Evolutionary conservation across 1,140 invertebrate genomes (phyloP).

Genomic region (Philopotamus ludificatus): DNA sequence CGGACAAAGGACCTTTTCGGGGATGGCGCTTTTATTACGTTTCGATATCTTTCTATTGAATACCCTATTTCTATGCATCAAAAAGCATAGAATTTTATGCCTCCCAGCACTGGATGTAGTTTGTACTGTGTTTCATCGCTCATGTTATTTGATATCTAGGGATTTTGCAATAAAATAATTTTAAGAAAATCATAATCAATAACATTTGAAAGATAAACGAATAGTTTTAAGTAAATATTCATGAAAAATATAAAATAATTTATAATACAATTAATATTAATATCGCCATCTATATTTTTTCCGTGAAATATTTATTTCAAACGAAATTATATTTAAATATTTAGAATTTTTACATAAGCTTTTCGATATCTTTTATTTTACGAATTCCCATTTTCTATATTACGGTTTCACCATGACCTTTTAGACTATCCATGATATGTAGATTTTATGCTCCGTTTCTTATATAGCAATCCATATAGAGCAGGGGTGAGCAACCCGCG

Average conservation of each 20-base stretch:
- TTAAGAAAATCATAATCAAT: too few relatives aligned
- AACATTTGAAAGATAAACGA: too few relatives aligned
- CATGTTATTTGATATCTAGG: not conserved
- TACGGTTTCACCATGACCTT: constrained; percentile 14
- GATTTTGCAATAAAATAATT: too few relatives aligned
- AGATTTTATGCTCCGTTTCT: constrained; percentile 31
- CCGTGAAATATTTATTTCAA: not conserved
- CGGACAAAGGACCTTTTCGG: constrained; percentile 29
- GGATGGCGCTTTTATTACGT: constrained; percentile 29
- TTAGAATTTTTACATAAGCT: not conserved
- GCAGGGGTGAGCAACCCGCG: too few relatives aligned
- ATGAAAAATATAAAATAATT: too few relatives aligned
- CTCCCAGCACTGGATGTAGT: constrained; percentile 11
- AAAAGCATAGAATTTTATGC: constrained; percentile 36
- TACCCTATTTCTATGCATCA: constrained; percentile 35
- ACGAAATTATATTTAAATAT: not conserved
- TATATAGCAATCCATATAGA: too few relatives aligned
- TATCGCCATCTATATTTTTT: too few relatives aligned
- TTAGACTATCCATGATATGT: constrained; percentile 19
- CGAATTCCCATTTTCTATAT: not conserved
- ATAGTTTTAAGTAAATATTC: too few relatives aligned
- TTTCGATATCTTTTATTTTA: not conserved
- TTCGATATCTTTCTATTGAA: constrained; percentile 33
- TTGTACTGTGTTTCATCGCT: constrained; percentile 1
- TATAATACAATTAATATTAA: too few relatives aligned